Base-by-base conservation (phyloP, 2,888 invertebrate species). In the Drosophila lacicola region DNA sequence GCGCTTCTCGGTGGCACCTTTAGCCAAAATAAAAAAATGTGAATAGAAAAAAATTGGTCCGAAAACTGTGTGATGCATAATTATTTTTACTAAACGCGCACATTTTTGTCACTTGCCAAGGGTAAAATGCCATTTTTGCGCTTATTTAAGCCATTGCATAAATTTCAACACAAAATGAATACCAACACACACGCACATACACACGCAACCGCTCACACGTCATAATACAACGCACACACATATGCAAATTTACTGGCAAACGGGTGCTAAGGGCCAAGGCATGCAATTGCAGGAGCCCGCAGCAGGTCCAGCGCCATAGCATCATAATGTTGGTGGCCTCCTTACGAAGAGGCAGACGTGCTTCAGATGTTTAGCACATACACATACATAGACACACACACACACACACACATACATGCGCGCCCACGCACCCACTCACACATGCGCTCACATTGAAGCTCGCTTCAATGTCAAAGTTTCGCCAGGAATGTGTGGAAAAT, bases 81-180 rank as follows among this genome's bases (percentile, higher is more conserved):
- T 84, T 87, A 84, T 89, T 87, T 82, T 85, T 68, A 60, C 70
- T 78, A 74, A 74, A 62, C 70, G 55, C 72, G 54, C 68, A 80
- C 51, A 78, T 67, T 75, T 75, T 84, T 84, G 82, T 76, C 88
- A 76, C 89, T 84, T 72, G 55, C 64, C 64, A 70, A 63, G 79
- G 67, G 67, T 70, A 84, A 89, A 82, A 76, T 84, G 85, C 54
- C 79, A 84, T 87, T 84, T 84, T 89, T 84, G 79, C 88, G 85
- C 88, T 84, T 87, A 77, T 87, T 84, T 89, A 84, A 89, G 76
- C 89, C 67, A 82, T 89, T 89, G 84, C 89, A 85, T 85, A 89
- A 89, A 89, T 85, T 88, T 89, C 54, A 72, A 37, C 77, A 56
- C 41, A 76, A 65, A 76, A 65, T 76, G 74, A 74, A 74, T 76